Percentiles rank a stretch among this genome's conserved stretches.
Conservation (phyloP, 92 coral and sea anemone species). For the Epizoanthus scotinus region DNA sequence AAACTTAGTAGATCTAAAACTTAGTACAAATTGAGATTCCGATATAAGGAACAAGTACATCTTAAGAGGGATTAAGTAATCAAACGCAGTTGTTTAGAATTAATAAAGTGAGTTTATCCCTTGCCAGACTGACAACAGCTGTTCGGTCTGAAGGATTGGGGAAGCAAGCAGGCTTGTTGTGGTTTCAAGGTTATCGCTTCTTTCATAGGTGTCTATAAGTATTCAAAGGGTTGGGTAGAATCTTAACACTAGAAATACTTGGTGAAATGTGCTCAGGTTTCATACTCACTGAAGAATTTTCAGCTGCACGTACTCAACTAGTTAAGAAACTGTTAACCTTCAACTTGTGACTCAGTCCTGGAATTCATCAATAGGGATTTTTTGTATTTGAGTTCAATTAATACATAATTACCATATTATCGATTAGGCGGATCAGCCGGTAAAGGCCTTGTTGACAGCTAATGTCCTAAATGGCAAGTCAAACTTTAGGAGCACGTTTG, state of each 20-base stretch:
- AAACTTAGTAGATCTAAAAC: too few relatives aligned
- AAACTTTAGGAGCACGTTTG: neutral
- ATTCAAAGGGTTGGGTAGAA: neutral
- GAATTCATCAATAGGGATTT: slow-evolving; percentile 42
- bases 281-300: too few relatives aligned
- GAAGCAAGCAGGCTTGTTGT: neutral
- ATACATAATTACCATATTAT: slow-evolving; percentile 75
- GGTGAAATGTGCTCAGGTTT: neutral
- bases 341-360: slow-evolving; percentile 35
- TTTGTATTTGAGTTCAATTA: slow-evolving; percentile 63
- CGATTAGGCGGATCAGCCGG: slow-evolving; percentile 73
- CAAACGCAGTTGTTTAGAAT: slow-evolving; percentile 1
- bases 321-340: slow-evolving; percentile 24
- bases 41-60: neutral
- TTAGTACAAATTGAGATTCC: too few relatives aligned
- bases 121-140: slow-evolving; percentile 16
- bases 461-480: slow-evolving; percentile 7
- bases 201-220: neutral
- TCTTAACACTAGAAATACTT: neutral
- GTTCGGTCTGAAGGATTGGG: neutral
- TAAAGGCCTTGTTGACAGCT: slow-evolving; percentile 32
- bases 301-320: slow-evolving; percentile 7
- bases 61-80: slow-evolving; percentile 32
- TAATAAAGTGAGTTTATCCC: neutral
- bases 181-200: neutral